A percentile compares a stretch with the other conserved stretches of the same genome.
Evolutionary conservation across 2,888 invertebrate genomes (phyloP).

Genomic region (Mythimna albipuncta): DNA sequence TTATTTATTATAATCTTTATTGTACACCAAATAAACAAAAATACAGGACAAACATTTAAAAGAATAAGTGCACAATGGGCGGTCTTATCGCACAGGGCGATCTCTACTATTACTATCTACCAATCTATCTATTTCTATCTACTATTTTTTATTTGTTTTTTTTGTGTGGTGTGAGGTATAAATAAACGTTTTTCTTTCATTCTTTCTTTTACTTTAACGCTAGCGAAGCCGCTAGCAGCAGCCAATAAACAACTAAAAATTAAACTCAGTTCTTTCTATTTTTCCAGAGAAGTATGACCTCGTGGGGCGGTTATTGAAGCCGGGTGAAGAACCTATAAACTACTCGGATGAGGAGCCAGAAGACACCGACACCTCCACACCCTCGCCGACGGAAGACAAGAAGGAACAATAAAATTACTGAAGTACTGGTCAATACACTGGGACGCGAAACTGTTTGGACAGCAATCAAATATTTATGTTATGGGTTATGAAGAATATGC

Average conservation of each 20-base stretch:
- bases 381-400: slow-evolving; percentile 77
- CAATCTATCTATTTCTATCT: too few relatives aligned
- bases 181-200: too few relatives aligned
- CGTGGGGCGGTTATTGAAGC: slow-evolving; percentile 97
- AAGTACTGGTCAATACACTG: slow-evolving; percentile 28
- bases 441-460: slow-evolving; percentile 44
- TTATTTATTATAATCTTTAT: too few relatives aligned
- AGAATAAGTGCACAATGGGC: too few relatives aligned
- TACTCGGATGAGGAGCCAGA: slow-evolving; percentile 97
- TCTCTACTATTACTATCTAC: too few relatives aligned
- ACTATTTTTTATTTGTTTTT: too few relatives aligned
- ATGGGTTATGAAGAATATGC: slow-evolving; percentile 17
- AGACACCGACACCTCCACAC: slow-evolving; percentile 82
- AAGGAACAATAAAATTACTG: slow-evolving; percentile 76
- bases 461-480: slow-evolving; percentile 29
- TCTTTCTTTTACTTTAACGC: too few relatives aligned
- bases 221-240: too few relatives aligned
- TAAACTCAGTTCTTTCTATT: slow-evolving; percentile 1
- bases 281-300: slow-evolving; percentile 97
- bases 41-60: too few relatives aligned
- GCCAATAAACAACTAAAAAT: not conserved
- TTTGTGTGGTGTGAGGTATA: too few relatives aligned
- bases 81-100: too few relatives aligned
- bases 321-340: slow-evolving; percentile 96
- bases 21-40: too few relatives aligned